phyloP scores from a whole-genome alignment of 2,113 vertebrate species.

The Gallinago paraguaiae region DNA sequence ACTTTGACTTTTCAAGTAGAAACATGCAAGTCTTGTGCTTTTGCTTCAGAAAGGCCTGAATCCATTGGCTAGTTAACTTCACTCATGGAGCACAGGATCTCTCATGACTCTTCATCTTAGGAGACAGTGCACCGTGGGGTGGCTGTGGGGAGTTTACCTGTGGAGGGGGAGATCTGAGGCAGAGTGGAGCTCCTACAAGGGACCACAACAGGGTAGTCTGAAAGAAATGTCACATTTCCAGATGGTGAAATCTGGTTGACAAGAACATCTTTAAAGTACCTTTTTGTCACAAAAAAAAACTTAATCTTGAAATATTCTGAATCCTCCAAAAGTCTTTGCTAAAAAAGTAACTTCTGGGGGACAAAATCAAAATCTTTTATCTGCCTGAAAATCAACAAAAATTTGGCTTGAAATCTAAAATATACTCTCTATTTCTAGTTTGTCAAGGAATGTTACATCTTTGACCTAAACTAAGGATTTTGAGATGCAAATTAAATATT shows the following conservation, averaged over 20 bases:
- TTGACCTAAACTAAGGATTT: neutral
- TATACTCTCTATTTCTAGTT: neutral
- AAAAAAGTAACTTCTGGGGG: neutral
- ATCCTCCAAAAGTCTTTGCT: neutral
- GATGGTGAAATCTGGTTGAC: neutral
- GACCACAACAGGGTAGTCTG: neutral
- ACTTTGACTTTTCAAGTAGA: neutral
- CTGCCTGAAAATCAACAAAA: neutral
- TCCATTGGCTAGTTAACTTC: neutral
- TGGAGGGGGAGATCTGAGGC: neutral
- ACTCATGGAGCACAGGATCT: too few relatives aligned
- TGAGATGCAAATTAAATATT: neutral
- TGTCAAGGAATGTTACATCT: neutral
- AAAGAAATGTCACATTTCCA: neutral
- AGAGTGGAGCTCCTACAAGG: neutral
- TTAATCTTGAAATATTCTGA: neutral
- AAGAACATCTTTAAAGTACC: neutral
- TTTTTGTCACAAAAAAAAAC: neutral
- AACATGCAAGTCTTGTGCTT: neutral
- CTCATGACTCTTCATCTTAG: neutral
- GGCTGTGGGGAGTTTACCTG: neutral
- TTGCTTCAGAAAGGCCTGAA: neutral
- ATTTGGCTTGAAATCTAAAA: neutral
- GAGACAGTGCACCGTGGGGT: neutral
- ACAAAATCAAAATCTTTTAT: neutral